A percentile compares a stretch with the other conserved stretches of the same genome.
These are phyloP conservation scores for Cydia strobilella DNA, from an alignment of 1,140 invertebrate genomes.

Conservation along the genomic window DNA sequence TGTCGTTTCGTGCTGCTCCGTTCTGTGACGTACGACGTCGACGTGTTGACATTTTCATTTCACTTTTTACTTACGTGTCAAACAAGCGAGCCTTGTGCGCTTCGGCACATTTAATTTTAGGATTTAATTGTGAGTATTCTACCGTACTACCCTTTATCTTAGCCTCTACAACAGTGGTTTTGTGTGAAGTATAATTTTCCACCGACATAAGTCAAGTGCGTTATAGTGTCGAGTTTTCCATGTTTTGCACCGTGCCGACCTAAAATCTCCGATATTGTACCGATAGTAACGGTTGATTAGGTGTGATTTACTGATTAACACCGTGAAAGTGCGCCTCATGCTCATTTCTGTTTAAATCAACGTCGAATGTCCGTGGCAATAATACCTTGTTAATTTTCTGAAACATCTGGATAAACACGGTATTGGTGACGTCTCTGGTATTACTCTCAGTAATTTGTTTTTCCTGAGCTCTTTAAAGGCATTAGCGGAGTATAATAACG, in stretches of 20 bases:
- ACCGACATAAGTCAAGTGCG: constrained; percentile 1
- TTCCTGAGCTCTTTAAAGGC: neutral
- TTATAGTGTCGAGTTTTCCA: constrained; percentile 17
- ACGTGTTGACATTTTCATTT: constrained; percentile 56
- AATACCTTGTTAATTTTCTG: constrained; percentile 8
- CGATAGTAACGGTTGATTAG: constrained; percentile 44
- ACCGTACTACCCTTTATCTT: neutral
- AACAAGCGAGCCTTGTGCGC: constrained; percentile 58
- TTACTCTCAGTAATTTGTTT: neutral
- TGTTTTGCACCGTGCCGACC: constrained; percentile 11
- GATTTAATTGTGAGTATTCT: constrained; percentile 68
- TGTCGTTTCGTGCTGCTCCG: constrained; percentile 45
- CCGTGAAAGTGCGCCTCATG: constrained; percentile 34
- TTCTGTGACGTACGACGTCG: constrained; percentile 34
- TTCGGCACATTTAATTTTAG: constrained; percentile 72
- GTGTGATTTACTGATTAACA: constrained; percentile 38
- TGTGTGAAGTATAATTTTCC: neutral
- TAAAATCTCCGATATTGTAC: constrained; percentile 32
- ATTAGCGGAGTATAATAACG: neutral
- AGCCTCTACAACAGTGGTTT: neutral
- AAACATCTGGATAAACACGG: constrained; percentile 30
- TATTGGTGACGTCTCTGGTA: constrained; percentile 20
- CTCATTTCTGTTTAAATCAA: constrained; percentile 7
- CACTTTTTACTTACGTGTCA: constrained; percentile 78
- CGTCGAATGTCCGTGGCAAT: neutral